Evolutionary conservation across 2,888 invertebrate genomes (phyloP), one percentile per base, ranked within the genome.

Genomic region (Pristionchus entomophagus): DNA sequence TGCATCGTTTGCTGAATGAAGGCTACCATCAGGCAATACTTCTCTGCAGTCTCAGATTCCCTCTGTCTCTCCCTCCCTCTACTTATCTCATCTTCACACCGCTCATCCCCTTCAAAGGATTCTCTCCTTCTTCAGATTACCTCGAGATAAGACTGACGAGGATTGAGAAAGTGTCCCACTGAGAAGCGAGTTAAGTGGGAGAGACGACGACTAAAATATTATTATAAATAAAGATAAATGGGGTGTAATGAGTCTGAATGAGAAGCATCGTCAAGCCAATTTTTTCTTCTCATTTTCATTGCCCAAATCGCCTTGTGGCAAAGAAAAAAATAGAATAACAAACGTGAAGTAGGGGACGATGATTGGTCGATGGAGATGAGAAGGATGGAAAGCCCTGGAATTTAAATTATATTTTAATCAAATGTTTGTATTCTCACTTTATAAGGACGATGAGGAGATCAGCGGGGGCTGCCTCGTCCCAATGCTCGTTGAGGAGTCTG

Each of bases 171-270:
- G 0, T 38, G 22, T n/a, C 56, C 82, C 14, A 82, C 59, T 10
- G 82, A 82, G 59, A 51, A 45, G 59, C 82, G 82, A 59, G 82
- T 59, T 35, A 82, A 41, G 41, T 59, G 82, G n/a, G 82, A 56
- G 26, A 82, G 82, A 35, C 82, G 82, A 59, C 82, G 82, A 38
- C 82, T 82, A 41, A n/a, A 65, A 35, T 29, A n/a, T n/a, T n/a
- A n/a, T n/a, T n/a, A n/a, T n/a, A n/a, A 14, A 14, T 10, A 14
- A 45, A 45, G 45, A 45, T 45, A 45, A 45, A 45, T 10, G 45
- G 45, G 14, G 45, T 6, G 45, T 6, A 45, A 14, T 6, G 45
- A 45, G 14, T 45, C 45, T 45, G 45, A 45, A n/a, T n/a, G n/a
- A n/a, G n/a, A n/a, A n/a, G n/a, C n/a, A n/a, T n/a, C n/a, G n/a